Conservation (phyloP, 2,888 invertebrate genomes). For the Trichacis sp. region DNA sequence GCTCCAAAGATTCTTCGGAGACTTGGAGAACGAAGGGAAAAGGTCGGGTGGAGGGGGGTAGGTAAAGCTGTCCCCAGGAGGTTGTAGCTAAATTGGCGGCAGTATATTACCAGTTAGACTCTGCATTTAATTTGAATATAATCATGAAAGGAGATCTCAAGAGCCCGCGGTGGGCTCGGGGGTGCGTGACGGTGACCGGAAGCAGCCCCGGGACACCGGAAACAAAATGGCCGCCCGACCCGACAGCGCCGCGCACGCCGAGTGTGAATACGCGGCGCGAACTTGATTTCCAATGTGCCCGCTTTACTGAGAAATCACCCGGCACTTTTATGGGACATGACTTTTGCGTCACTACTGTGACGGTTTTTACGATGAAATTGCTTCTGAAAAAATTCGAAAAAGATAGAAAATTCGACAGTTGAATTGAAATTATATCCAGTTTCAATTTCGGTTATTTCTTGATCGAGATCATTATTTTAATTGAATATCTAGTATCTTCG, state of each 20-base stretch:
- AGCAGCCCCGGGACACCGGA: constrained; percentile 67
- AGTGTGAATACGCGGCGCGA: constrained; percentile 51
- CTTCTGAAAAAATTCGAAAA: too few species aligned
- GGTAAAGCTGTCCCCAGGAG: constrained; percentile 61
- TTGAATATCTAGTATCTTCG: too few species aligned
- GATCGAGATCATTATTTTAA: too few species aligned
- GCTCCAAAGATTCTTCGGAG: constrained; percentile 27
- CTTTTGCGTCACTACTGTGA: background rate
- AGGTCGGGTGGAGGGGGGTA: constrained; percentile 34
- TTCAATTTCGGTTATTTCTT: too few species aligned
- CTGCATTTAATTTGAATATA: constrained; percentile 69
- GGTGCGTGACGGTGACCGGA: constrained; percentile 68
- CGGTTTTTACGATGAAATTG: too few species aligned
- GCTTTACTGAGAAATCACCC: constrained; percentile 49
- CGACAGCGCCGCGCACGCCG: constrained; percentile 31
- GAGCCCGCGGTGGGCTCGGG: constrained; percentile 57
- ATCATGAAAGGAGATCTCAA: constrained; percentile 66
- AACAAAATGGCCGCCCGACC: constrained; percentile 63
- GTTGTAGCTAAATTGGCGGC: constrained; percentile 68
- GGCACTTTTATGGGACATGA: constrained; percentile 14
- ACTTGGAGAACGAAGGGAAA: constrained; percentile 41
- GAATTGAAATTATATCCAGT: too few species aligned
- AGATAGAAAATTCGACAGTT: too few species aligned
- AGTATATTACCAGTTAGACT: constrained; percentile 67
- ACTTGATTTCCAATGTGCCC: constrained; percentile 59